Percentiles rank a stretch among this genome's conserved stretches.
Conservation (phyloP, 2,797 vertebrate genomes). For the Cyprinodon diabolis region DNA sequence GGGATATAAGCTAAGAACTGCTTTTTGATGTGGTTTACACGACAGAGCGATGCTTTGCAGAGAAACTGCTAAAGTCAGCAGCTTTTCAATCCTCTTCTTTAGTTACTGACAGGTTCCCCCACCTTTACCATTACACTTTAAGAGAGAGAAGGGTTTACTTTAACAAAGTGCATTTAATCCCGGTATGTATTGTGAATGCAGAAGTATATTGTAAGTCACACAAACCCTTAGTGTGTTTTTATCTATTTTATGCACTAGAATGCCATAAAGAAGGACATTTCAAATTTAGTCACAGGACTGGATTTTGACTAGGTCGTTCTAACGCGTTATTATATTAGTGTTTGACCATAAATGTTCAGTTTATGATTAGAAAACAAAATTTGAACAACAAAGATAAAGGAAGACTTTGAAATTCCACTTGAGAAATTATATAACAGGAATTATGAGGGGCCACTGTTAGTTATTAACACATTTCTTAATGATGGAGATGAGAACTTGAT, state of each 20-base stretch:
- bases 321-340: not conserved
- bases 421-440: not conserved
- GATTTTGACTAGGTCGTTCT: not conserved
- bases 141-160: too few species aligned
- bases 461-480: not conserved
- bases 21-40: not conserved
- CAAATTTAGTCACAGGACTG: not conserved
- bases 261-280: too few species aligned
- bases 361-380: not conserved
- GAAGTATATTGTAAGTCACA: too few species aligned
- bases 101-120: not conserved
- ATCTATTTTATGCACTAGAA: too few species aligned
- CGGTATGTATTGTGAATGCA: too few species aligned
- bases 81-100: not conserved
- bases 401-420: not conserved
- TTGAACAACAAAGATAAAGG: not conserved
- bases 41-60: constrained; percentile 10
- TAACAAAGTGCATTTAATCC: too few species aligned
- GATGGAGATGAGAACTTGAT: not conserved
- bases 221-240: too few species aligned
- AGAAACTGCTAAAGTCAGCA: not conserved
- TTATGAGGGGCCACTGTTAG: not conserved
- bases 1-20: not conserved
- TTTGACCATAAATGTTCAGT: not conserved
- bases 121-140: not conserved